Evolutionary conservation across 2,113 vertebrate genomes (phyloP).

Genomic region (Lucifuga dentata): DNA sequence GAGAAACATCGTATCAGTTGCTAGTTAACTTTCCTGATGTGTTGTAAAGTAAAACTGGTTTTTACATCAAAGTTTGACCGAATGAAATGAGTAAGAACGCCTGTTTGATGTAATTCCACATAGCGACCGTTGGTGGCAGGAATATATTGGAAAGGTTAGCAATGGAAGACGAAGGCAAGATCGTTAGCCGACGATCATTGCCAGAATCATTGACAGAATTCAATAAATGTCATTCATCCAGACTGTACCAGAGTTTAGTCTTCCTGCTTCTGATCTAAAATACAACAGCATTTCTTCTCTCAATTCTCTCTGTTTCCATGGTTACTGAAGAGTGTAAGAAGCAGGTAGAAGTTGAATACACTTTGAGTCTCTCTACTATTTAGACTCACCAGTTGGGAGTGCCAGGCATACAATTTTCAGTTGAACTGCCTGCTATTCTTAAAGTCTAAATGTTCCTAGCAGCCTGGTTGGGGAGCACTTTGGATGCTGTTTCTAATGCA

Average conservation of each 20-base stretch:
- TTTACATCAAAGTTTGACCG: too few species aligned
- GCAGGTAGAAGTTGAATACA: conserved; percentile 48
- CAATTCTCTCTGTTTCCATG: conserved; percentile 65
- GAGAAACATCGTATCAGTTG: too few species aligned
- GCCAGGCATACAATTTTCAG: conserved; percentile 9
- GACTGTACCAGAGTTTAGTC: conserved; percentile 4
- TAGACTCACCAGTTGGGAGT: conserved; percentile 21
- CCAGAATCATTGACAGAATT: too few species aligned
- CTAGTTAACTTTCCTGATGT: too few species aligned
- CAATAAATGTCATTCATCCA: too few species aligned
- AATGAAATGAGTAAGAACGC: too few species aligned
- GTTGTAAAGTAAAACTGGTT: too few species aligned
- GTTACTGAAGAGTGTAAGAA: conserved; percentile 55
- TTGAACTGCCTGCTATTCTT: conserved; percentile 12
- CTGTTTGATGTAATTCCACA: too few species aligned
- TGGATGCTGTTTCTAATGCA: background rate
- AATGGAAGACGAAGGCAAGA: too few species aligned
- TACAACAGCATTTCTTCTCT: conserved; percentile 29
- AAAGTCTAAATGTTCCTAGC: conserved; percentile 4
- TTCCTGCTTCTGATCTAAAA: conserved; percentile 20
- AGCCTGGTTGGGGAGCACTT: background rate
- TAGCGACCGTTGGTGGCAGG: too few species aligned
- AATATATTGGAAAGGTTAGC: too few species aligned
- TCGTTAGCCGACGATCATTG: too few species aligned
- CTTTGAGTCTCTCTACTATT: conserved; percentile 35